Conservation (phyloP, 2,888 invertebrate genomes). For the Amphimallon solstitiale region DNA sequence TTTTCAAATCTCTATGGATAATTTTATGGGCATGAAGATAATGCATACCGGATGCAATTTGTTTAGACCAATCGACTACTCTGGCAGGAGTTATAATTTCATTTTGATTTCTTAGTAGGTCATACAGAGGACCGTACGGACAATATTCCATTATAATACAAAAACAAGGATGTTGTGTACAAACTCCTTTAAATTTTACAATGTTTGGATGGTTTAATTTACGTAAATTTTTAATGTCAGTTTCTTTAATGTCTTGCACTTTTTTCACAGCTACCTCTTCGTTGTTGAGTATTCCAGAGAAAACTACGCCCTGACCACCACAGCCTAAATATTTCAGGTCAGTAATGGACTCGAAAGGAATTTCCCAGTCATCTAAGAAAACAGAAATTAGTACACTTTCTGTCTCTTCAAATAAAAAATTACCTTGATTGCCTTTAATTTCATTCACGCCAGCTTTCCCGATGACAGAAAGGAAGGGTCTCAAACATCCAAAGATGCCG, state of each 20-base stretch:
- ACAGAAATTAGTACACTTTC: conserved; percentile 32
- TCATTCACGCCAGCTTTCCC: conserved; percentile 80
- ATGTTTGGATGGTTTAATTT: conserved; percentile 97
- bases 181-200: conserved; percentile 91
- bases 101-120: conserved; percentile 84
- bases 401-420: conserved; percentile 36
- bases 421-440: conserved; percentile 73
- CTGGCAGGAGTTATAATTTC: conserved; percentile 86
- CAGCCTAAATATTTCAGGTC: conserved; percentile 92
- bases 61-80: conserved; percentile 92
- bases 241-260: conserved; percentile 90
- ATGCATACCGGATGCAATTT: conserved; percentile 96
- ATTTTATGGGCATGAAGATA: conserved; percentile 96
- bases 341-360: conserved; percentile 89
- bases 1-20: conserved; percentile 98
- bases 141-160: conserved; percentile 99
- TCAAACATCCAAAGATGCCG: conserved; percentile 87
- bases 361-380: conserved; percentile 88
- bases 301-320: conserved; percentile 97
- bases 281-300: conserved; percentile 83
- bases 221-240: conserved; percentile 89
- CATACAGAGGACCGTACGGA: conserved; percentile 93
- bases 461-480: conserved; percentile 88
- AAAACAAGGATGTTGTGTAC: conserved; percentile 89
- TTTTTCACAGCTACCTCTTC: conserved; percentile 97